Evolutionary conservation across 2,113 vertebrate genomes (phyloP), one percentile per base, ranked within the genome.

Genomic region (Micronycteris hirsuta): DNA sequence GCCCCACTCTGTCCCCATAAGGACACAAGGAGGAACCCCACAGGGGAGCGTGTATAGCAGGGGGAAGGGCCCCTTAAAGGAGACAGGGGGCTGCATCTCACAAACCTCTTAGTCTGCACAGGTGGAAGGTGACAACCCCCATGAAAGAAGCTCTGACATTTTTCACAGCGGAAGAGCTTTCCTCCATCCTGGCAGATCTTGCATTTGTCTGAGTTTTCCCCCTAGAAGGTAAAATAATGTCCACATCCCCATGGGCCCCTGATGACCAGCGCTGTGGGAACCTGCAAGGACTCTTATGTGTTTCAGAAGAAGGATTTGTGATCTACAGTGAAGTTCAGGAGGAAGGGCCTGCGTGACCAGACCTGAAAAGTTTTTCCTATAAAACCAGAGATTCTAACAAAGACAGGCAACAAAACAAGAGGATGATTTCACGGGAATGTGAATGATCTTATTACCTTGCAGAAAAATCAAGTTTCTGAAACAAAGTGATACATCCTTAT

Each of bases 141-240:
- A 65, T 99, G 99, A 97, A 99, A 99, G 82, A 99, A 99, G 91
- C 96, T 98, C 11, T 99, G 99, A 92, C 99, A 99, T 52, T 99
- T 99, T 0, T 99, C 99, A 38, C 99, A 99, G 97, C 99, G 99
- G 74, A 99, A 99, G 86, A 99, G 98, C 90, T 98, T 98, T 0
- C 99, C 99, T 7, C 99, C 99, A 0, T 99, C 98, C 15, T 95
- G 98, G 3, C 99, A 99, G 17, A 97, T 97, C 0, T 98, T 24
- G 9, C 56, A 58, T 58, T 58, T 58, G 56, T 24, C 56, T 58
- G 56, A 58, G 22, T 58, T 58, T 98, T 49, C 99, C 99, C 89
- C 43, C 91, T 96, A 63, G 77, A 94, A 89, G 56, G 26, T 0
- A 45, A 90, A 87, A 80, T 8, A 47, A 76, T 10, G 26, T 8